These are phyloP conservation scores for Allygus modestus DNA, from an alignment of 2,888 invertebrate genomes.

Conservation along the genomic window DNA sequence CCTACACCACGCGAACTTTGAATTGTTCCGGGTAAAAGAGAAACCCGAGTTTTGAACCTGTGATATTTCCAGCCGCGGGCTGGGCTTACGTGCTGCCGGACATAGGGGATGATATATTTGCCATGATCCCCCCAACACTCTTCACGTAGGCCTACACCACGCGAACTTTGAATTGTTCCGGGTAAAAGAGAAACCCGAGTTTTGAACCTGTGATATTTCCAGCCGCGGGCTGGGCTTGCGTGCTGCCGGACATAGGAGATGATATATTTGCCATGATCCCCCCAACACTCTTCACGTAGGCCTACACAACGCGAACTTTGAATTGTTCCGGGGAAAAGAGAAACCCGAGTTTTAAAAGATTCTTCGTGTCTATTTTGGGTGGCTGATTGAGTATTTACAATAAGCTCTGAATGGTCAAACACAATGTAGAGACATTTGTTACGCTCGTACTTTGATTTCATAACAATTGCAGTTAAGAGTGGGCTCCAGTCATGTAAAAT, in stretches of 20 bases:
- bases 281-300: background rate
- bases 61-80: conserved; percentile 20
- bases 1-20: background rate
- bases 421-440: too few species aligned
- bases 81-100: background rate
- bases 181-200: too few species aligned
- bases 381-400: too few species aligned
- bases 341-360: too few species aligned
- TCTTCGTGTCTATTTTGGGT: too few species aligned
- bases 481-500: too few species aligned
- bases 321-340: background rate
- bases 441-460: too few species aligned
- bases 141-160: background rate
- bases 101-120: background rate
- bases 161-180: background rate
- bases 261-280: background rate
- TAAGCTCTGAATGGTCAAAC: too few species aligned
- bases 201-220: conserved; percentile 31
- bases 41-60: too few species aligned
- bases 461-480: too few species aligned
- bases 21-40: background rate
- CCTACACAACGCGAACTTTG: too few species aligned
- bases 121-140: background rate
- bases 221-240: conserved; percentile 5
- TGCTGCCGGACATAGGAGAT: background rate